Conservation (phyloP, 2,113 vertebrate genomes). For the Deroptyus accipitrinus region DNA sequence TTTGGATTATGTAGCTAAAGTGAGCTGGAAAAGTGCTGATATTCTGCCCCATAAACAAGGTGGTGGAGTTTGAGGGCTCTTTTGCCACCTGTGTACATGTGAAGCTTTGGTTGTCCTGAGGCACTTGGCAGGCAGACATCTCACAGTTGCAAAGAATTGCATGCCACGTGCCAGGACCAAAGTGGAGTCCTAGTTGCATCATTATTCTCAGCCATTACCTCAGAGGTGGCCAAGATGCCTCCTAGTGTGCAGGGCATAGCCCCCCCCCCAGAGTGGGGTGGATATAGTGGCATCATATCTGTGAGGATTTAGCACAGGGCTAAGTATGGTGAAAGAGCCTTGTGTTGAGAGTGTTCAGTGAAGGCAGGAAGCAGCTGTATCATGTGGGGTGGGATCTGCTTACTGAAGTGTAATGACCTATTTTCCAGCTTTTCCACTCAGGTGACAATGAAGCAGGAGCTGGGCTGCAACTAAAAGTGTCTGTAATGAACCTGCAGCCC, state of each 20-base stretch:
- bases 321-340: background rate
- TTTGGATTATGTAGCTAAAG: background rate
- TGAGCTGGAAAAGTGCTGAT: background rate
- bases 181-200: background rate
- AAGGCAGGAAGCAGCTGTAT: conserved; percentile 53
- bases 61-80: background rate
- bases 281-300: background rate
- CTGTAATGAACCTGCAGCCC: conserved; percentile 50
- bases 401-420: conserved; percentile 65
- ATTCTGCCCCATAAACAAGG: background rate
- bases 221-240: background rate
- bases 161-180: background rate
- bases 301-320: background rate
- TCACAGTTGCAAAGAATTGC: background rate
- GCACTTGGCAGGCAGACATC: background rate
- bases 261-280: background rate
- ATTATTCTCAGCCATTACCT: background rate
- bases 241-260: background rate
- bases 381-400: conserved; percentile 44
- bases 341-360: background rate
- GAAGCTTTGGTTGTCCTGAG: background rate
- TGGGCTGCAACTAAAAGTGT: conserved; percentile 26
- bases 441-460: conserved; percentile 61
- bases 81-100: background rate
- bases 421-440: conserved; percentile 67